Evolutionary conservation across 2,113 vertebrate genomes (phyloP).

Genomic region (Aegithalos caudatus): DNA sequence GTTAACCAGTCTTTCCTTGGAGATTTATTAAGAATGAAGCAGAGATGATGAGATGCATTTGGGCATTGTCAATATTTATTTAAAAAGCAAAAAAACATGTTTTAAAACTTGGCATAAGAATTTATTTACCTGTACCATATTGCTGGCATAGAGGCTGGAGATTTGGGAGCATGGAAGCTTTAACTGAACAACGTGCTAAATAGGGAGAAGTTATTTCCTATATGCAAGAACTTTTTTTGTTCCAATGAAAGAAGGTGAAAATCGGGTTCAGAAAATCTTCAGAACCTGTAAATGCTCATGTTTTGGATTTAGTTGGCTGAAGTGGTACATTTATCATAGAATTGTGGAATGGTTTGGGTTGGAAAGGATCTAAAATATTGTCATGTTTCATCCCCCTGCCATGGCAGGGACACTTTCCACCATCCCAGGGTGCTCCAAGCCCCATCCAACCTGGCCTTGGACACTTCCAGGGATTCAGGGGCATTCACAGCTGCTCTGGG

Average conservation of each 20-base stretch:
- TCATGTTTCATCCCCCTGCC: background rate
- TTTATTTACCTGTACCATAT: conserved; percentile 20
- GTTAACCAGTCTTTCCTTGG: background rate
- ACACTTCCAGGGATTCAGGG: background rate
- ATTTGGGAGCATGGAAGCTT: background rate
- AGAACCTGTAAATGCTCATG: background rate
- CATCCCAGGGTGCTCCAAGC: accelerated
- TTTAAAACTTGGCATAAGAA: background rate
- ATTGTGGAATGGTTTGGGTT: background rate
- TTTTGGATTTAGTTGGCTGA: background rate
- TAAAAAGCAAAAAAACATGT: background rate
- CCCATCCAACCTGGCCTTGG: accelerated
- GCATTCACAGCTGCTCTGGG: background rate
- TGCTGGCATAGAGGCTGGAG: background rate
- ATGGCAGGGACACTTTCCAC: background rate
- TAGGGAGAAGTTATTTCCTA: background rate
- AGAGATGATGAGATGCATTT: background rate
- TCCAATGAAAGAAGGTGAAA: background rate
- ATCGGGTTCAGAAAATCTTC: too few species aligned
- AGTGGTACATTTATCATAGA: background rate
- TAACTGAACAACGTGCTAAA: background rate
- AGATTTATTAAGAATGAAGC: background rate
- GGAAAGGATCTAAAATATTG: background rate
- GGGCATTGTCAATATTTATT: background rate
- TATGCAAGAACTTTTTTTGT: background rate